These are phyloP conservation scores for Crypturellus tataupa DNA, from an alignment of 2,797 vertebrate species.

Conservation along the genomic window DNA sequence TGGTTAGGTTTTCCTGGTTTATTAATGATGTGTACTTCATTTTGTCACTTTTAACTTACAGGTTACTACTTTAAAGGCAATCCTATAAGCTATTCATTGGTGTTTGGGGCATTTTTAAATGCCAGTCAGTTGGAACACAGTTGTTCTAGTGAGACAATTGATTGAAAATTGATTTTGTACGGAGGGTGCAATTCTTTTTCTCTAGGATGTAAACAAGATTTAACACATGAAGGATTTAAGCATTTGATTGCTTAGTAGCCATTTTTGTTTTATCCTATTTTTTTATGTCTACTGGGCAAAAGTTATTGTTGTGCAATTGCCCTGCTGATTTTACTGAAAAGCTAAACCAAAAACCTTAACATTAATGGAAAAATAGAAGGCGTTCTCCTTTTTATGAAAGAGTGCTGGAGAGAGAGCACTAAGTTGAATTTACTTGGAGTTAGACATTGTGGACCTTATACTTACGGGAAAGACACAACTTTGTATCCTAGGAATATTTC, in stretches of 20 bases:
- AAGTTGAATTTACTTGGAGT: neutral
- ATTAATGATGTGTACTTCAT: neutral
- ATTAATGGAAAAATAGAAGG: neutral
- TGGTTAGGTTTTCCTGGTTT: neutral
- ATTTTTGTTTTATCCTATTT: neutral
- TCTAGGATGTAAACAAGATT: constrained; percentile 32
- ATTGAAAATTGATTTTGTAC: constrained; percentile 41
- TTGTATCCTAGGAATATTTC: neutral
- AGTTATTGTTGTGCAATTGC: neutral
- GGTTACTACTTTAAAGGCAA: neutral
- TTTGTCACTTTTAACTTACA: neutral
- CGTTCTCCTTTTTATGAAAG: neutral
- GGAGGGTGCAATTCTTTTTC: neutral
- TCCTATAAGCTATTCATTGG: neutral
- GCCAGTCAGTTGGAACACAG: neutral
- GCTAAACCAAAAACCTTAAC: neutral
- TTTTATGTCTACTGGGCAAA: neutral
- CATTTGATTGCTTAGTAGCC: neutral
- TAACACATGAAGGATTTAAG: neutral
- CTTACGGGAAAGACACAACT: neutral
- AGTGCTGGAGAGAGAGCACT: neutral
- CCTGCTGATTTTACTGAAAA: neutral
- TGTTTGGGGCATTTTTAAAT: neutral
- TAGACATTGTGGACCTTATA: neutral
- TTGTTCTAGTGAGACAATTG: neutral